phyloP scores from a whole-genome alignment of 35 echinoderm and acorn worm genomes.

The Chiridota heheva region DNA sequence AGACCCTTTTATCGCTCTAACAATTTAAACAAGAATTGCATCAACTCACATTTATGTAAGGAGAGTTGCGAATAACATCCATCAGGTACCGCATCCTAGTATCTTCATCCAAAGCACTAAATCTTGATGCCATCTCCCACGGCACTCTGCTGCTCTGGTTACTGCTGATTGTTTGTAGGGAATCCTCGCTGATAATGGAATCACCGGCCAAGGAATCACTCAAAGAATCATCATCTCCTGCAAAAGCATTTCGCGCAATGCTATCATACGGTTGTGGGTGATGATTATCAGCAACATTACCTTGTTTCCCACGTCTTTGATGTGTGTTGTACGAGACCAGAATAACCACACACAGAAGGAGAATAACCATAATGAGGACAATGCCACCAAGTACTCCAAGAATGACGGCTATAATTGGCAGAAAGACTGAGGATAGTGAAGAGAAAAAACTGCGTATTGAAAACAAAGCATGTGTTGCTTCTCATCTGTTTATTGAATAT shows the following conservation, averaged over 20 bases:
- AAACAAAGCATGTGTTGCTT: no score
- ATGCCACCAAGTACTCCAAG: conserved; percentile 17
- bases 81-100: conserved; percentile 32
- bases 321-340: conserved; percentile 31
- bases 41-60: conserved; percentile 26
- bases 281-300: not conserved
- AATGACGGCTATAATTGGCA: conserved; percentile 7
- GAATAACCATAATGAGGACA: conserved; percentile 18
- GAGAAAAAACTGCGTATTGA: no score
- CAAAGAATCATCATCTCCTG: not conserved
- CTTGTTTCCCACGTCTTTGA: not conserved
- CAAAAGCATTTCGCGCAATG: conserved; percentile 7
- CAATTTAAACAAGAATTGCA: no score
- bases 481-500: not conserved
- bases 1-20: no score
- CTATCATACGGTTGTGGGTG: not conserved
- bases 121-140: conserved; percentile 14
- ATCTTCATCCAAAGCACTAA: conserved; percentile 5
- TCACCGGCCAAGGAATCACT: conserved; percentile 12
- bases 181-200: conserved; percentile 8
- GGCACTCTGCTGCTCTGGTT: not conserved
- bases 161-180: not conserved
- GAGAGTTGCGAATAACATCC: conserved; percentile 29
- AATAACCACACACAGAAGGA: conserved; percentile 1
- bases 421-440: not conserved